These are phyloP conservation scores for Hyperopisus bebe DNA, from an alignment of 2,113 vertebrate species.

Conservation along the genomic window DNA sequence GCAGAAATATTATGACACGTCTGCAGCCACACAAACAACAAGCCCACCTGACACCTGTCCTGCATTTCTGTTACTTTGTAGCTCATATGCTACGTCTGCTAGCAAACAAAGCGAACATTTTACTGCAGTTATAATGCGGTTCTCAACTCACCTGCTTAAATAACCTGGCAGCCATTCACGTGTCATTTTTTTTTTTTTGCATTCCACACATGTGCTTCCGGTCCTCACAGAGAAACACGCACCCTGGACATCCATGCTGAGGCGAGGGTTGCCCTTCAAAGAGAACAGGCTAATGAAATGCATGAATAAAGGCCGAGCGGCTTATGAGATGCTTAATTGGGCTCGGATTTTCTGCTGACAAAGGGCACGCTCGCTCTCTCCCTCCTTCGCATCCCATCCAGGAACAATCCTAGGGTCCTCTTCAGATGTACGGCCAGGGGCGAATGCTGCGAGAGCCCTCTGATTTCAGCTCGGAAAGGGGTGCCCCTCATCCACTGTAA, in stretches of 20 bases:
- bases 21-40: neutral
- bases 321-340: conserved; percentile 72
- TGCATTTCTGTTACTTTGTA: neutral
- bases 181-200: neutral
- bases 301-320: conserved; percentile 62
- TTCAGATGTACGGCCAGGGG: conserved; percentile 55
- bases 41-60: neutral
- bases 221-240: neutral
- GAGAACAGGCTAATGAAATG: conserved; percentile 64
- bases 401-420: conserved; percentile 34
- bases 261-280: conserved; percentile 38
- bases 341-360: conserved; percentile 63
- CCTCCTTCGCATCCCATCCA: neutral
- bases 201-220: neutral
- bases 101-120: neutral
- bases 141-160: neutral
- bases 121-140: neutral
- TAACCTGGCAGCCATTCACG: neutral
- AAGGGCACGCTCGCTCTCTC: conserved; percentile 36
- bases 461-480: conserved; percentile 17
- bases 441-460: conserved; percentile 40
- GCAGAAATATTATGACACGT: neutral
- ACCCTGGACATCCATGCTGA: neutral
- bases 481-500: neutral
- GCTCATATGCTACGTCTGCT: neutral